Conservation (phyloP, 2,113 vertebrate genomes). For the Larimichthys polyactis region DNA sequence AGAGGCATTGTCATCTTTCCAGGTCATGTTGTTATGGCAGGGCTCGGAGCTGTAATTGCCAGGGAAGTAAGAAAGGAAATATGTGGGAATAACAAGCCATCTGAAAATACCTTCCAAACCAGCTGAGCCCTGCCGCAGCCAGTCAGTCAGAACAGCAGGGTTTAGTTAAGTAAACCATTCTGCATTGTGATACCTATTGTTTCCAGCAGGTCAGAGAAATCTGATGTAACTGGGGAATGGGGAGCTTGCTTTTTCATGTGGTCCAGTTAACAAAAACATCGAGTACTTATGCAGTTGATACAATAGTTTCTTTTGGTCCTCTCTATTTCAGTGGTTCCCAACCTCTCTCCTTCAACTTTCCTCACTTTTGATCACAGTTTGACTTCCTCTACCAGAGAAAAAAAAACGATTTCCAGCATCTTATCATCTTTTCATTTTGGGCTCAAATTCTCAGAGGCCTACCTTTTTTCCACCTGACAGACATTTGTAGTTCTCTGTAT, state of each 20-base stretch:
- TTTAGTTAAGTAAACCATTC: conserved; percentile 76
- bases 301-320: conserved; percentile 22
- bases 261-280: conserved; percentile 56
- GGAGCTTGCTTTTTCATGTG: conserved; percentile 52
- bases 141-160: conserved; percentile 74
- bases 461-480: neutral
- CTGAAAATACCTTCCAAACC: conserved; percentile 71
- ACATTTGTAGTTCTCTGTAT: conserved; percentile 6
- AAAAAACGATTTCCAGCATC: neutral
- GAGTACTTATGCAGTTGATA: conserved; percentile 30
- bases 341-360: neutral
- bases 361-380: conserved; percentile 20
- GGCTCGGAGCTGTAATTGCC: conserved; percentile 73
- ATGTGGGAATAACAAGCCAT: conserved; percentile 78
- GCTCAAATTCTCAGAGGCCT: conserved; percentile 5
- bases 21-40: conserved; percentile 82
- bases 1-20: conserved; percentile 78
- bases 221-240: conserved; percentile 59
- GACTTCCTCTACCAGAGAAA: neutral
- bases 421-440: neutral
- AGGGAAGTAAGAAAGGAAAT: conserved; percentile 78
- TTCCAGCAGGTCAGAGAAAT: conserved; percentile 64
- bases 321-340: neutral
- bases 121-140: conserved; percentile 68
- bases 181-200: conserved; percentile 72